phyloP scores from a whole-genome alignment of 2,888 invertebrate species.

The Cotesia congregata region DNA sequence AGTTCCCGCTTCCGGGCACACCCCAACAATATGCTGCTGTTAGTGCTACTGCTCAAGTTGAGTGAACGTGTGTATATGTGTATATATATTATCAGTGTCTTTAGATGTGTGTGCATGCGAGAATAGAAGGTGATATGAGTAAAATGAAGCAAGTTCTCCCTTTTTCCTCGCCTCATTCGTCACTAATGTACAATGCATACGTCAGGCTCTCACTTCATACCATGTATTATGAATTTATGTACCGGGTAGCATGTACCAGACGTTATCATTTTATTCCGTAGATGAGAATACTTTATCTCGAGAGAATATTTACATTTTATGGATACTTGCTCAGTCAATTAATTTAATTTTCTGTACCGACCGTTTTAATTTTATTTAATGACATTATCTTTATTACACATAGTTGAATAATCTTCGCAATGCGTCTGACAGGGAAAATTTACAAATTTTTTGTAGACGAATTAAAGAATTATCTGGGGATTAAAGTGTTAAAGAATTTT shows the following conservation, averaged over 20 bases:
- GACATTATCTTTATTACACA: not conserved
- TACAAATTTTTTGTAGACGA: no score
- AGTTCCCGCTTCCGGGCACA: slow-evolving; percentile 13
- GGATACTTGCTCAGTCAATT: not conserved
- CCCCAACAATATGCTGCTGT: slow-evolving; percentile 13
- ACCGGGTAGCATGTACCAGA: not conserved
- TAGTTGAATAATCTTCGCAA: no score
- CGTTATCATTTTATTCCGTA: slow-evolving; percentile 1
- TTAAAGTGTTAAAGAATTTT: no score
- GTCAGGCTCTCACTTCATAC: slow-evolving; percentile 4
- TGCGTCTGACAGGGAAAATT: no score
- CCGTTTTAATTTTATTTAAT: not conserved
- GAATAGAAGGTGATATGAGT: slow-evolving; percentile 6
- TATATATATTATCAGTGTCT: not conserved
- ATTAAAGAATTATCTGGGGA: no score
- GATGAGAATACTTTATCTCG: slow-evolving; percentile 37
- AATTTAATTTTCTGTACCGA: not conserved
- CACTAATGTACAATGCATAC: slow-evolving; percentile 21
- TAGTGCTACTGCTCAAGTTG: not conserved
- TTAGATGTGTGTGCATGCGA: not conserved
- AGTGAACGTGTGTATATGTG: not conserved
- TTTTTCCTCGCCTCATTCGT: slow-evolving; percentile 23
- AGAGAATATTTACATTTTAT: slow-evolving; percentile 18
- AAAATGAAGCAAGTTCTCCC: slow-evolving; percentile 6
- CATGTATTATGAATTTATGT: not conserved